Evolutionary conservation across 2,113 vertebrate genomes (phyloP), one percentile per base, ranked within the genome.

Genomic region (Phalacrocorax pelagicus): DNA sequence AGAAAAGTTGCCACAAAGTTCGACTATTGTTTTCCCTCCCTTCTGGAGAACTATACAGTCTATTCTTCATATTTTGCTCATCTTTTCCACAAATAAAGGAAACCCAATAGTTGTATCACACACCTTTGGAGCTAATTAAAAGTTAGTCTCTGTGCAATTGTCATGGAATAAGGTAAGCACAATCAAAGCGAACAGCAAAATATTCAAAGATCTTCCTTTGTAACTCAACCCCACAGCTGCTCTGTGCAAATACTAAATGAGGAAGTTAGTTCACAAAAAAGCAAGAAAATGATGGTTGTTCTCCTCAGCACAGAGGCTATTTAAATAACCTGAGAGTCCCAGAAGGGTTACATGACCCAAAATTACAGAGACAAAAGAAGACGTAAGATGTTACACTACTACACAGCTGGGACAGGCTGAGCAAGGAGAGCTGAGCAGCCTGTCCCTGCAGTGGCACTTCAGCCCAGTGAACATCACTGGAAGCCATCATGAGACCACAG

Each of bases 71-170:
- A 65, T 94, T 92, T 92, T 90, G 65, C 87, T 67, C 6, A 1
- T 75, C 36, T 93, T 90, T 81, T 71, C 55, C 44, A n/a, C 88
- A 81, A 82, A 72, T 61, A 73, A 92, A 85, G n/a, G 34, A 73
- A 93, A 46, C 22, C 54, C 22, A 89, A 13, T 51, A 77, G 24
- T 57, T 40, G 51, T 58, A 79, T 77, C 84, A 87, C 84, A 83
- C 55, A 71, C 66, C 74, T 97, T 22, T 12, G 44, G 30, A 91
- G 91, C 84, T 92, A 94, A 95, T 95, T 92, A 95, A n/a, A 88
- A 92, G 73, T 70, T 81, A 81, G 57, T 19, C 78, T 91, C 83
- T 66, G 30, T 92, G 81, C 86, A 66, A 65, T 61, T 85, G 65
- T 44, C 21, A 22, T 7, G 4, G 70, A 83, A 61, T 15, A 69